Percentiles rank a stretch among this genome's conserved stretches.
Conservation (phyloP, 2,888 invertebrate genomes). For the Bibio marci region DNA sequence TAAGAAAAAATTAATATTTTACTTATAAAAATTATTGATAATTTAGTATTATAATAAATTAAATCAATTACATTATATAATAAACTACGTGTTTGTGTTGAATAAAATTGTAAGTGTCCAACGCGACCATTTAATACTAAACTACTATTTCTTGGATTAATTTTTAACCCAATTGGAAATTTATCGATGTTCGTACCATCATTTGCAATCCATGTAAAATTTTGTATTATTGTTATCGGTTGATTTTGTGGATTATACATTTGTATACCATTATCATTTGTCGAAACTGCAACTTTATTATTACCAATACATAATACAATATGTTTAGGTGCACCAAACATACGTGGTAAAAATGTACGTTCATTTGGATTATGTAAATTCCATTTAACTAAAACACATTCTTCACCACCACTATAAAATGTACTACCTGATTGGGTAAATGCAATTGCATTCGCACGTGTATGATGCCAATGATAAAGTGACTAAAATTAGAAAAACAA, state of each 20-base stretch:
- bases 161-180: slow-evolving; percentile 25
- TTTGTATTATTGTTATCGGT: slow-evolving; percentile 42
- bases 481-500: slow-evolving; percentile 23
- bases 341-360: slow-evolving; percentile 45
- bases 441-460: slow-evolving; percentile 44
- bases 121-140: slow-evolving; percentile 53
- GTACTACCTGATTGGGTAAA: slow-evolving; percentile 47
- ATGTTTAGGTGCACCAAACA: slow-evolving; percentile 47
- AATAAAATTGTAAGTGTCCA: slow-evolving; percentile 61
- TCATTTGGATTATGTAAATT: slow-evolving; percentile 31
- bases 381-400: slow-evolving; percentile 67
- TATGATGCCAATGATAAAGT: slow-evolving; percentile 60
- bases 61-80: slow-evolving; percentile 48
- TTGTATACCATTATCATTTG: slow-evolving; percentile 49
- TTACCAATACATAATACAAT: slow-evolving; percentile 44
- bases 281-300: slow-evolving; percentile 43
- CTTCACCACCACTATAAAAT: slow-evolving; percentile 61
- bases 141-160: slow-evolving; percentile 45
- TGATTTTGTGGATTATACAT: slow-evolving; percentile 35
- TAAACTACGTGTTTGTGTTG: slow-evolving; percentile 41
- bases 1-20: slow-evolving; percentile 18
- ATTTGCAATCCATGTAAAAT: slow-evolving; percentile 41
- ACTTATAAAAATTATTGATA: background rate
- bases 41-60: background rate
- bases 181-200: slow-evolving; percentile 30